Evolutionary conservation across 2,888 invertebrate species (phyloP).

Genomic region (Carpatolechia fugitivella): DNA sequence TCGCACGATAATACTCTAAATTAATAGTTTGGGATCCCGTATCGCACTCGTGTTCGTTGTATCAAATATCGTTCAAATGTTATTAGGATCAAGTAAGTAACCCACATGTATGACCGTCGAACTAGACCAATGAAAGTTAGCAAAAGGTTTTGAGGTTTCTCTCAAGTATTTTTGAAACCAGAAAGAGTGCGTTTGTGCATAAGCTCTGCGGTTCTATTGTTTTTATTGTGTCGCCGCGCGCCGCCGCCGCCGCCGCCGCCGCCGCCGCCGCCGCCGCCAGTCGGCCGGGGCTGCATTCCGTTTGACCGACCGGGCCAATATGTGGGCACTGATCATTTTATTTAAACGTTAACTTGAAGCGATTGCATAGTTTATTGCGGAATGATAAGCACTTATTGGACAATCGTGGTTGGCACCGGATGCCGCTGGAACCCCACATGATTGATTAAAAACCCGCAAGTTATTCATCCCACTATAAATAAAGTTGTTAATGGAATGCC

Average conservation of each 20-base stretch:
- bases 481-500: conserved; percentile 69
- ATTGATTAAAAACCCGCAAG: conserved; percentile 75
- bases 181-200: background rate
- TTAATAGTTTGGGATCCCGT: too few species aligned
- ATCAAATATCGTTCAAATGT: too few species aligned
- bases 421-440: conserved; percentile 55
- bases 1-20: too few species aligned
- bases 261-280: background rate
- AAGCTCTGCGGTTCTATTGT: background rate
- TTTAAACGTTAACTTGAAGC: conserved; percentile 29
- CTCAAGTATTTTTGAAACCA: too few species aligned
- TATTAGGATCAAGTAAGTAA: too few species aligned
- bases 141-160: too few species aligned
- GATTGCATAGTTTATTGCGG: conserved; percentile 34
- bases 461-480: conserved; percentile 69
- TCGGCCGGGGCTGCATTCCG: conserved; percentile 27
- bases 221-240: background rate
- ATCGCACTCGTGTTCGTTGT: too few species aligned
- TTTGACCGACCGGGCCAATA: conserved; percentile 18
- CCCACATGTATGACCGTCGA: too few species aligned
- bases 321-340: conserved; percentile 28
- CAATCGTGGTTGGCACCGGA: conserved; percentile 57
- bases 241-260: background rate
- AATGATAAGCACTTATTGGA: conserved; percentile 50
- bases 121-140: too few species aligned